A percentile compares a stretch with the other conserved stretches of the same genome.
phyloP scores from a whole-genome alignment of 2,888 invertebrate species.

The Tinea semifulvella region DNA sequence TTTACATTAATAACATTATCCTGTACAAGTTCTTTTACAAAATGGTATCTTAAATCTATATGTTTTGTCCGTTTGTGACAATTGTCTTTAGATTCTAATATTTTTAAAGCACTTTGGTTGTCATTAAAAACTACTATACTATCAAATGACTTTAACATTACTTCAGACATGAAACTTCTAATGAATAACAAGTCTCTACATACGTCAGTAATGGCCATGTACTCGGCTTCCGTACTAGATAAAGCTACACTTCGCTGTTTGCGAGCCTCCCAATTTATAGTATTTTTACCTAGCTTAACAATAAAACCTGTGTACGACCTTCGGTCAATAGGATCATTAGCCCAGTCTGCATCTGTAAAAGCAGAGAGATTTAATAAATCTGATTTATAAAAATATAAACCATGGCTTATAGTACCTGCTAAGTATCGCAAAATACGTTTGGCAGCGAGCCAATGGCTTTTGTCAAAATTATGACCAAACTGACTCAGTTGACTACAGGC shows the following conservation, averaged over 20 bases:
- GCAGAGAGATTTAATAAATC: not conserved
- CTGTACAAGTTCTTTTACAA: no score
- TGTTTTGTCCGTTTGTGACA: no score
- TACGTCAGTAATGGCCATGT: no score
- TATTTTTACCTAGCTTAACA: slow-evolving; percentile 14
- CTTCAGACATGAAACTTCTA: slow-evolving; percentile 14
- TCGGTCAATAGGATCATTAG: slow-evolving; percentile 12
- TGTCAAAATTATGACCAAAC: slow-evolving; percentile 15
- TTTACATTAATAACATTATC: no score
- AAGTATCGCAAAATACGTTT: slow-evolving; percentile 18
- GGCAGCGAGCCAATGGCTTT: slow-evolving; percentile 16
- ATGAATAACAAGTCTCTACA: no score
- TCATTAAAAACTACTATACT: no score
- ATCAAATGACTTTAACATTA: no score
- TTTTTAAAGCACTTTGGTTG: no score
- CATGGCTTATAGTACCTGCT: slow-evolving; percentile 15
- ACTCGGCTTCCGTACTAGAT: slow-evolving; percentile 19
- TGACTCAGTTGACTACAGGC: slow-evolving; percentile 16
- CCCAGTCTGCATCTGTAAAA: slow-evolving; percentile 18
- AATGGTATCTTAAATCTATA: no score
- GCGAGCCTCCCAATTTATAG: slow-evolving; percentile 18
- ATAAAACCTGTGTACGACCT: slow-evolving; percentile 18
- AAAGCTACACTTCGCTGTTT: slow-evolving; percentile 20
- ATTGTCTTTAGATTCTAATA: no score
- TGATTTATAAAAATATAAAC: slow-evolving; percentile 4